Conservation (phyloP, 35 echinoderm and acorn worm species). For the Amphiura filiformis region DNA sequence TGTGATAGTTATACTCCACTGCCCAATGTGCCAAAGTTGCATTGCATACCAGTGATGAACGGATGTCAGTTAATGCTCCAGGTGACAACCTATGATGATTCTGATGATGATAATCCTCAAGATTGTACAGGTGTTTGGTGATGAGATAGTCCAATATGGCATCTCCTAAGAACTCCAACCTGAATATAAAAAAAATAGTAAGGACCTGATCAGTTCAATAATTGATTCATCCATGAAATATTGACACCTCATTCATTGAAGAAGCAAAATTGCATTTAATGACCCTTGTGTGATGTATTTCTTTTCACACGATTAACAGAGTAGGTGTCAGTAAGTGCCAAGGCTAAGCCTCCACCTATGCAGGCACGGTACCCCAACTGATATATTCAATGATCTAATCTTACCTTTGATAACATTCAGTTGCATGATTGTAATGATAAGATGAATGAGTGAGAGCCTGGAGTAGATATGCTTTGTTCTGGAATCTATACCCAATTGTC, state of each 20-base stretch:
- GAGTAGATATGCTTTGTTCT: slow-evolving; percentile 83
- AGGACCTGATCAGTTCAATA: no score
- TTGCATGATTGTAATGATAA: slow-evolving; percentile 79
- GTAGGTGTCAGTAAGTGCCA: no score
- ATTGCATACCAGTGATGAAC: slow-evolving; percentile 97
- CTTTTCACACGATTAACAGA: no score
- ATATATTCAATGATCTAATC: no score
- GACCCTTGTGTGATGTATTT: no score
- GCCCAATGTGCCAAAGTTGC: slow-evolving; percentile 90
- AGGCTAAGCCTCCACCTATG: no score
- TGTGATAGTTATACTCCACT: slow-evolving; percentile 85
- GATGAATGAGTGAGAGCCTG: slow-evolving; percentile 95
- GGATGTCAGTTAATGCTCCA: slow-evolving; percentile 81
- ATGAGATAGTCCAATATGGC: slow-evolving; percentile 94
- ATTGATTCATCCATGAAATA: no score
- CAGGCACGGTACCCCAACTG: no score
- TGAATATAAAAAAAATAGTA: neutral
- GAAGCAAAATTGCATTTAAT: no score
- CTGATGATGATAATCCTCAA: slow-evolving; percentile 71
- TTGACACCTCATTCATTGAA: no score
- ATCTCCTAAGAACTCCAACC: slow-evolving; percentile 90
- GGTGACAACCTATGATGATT: slow-evolving; percentile 67
- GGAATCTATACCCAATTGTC: slow-evolving; percentile 79
- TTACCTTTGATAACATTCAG: slow-evolving; percentile 99
- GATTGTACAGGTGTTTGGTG: slow-evolving; percentile 84